phyloP scores from a whole-genome alignment of 2,797 vertebrate genomes.

The Petrocephalus schoutedeni region DNA sequence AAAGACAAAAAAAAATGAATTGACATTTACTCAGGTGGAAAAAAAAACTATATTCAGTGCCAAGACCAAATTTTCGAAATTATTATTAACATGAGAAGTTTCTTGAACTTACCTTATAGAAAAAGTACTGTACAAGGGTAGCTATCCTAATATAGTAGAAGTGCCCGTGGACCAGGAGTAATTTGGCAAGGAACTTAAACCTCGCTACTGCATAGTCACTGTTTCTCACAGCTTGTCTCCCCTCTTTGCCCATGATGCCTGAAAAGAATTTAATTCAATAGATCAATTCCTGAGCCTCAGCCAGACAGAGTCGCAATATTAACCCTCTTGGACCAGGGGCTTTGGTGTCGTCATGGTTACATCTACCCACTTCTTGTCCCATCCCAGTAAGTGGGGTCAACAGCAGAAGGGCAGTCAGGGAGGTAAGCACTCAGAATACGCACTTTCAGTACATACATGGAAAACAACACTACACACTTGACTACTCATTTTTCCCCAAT shows the following conservation, averaged over 20 bases:
- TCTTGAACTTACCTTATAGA: constrained; percentile 85
- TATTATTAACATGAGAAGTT: neutral
- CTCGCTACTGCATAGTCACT: constrained; percentile 99
- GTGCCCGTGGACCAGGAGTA: constrained; percentile 97
- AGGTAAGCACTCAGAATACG: neutral
- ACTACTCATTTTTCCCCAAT: neutral
- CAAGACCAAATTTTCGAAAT: neutral
- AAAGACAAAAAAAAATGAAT: constrained; percentile 46
- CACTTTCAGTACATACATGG: neutral
- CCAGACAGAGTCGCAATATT: neutral
- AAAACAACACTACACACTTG: neutral
- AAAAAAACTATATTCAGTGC: neutral
- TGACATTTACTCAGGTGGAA: constrained; percentile 20
- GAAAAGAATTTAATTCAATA: constrained; percentile 28
- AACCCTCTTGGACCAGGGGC: neutral
- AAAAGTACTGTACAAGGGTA: constrained; percentile 99
- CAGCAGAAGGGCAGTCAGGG: neutral
- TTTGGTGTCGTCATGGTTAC: neutral
- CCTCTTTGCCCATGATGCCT: constrained; percentile 99
- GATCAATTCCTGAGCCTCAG: neutral
- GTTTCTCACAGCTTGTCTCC: constrained; percentile 95
- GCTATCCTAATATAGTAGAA: constrained; percentile 99
- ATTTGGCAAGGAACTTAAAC: constrained; percentile 92
- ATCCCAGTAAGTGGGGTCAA: neutral
- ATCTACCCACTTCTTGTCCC: neutral